phyloP scores from a whole-genome alignment of 2,888 invertebrate species.

The Drosophila monieri region DNA sequence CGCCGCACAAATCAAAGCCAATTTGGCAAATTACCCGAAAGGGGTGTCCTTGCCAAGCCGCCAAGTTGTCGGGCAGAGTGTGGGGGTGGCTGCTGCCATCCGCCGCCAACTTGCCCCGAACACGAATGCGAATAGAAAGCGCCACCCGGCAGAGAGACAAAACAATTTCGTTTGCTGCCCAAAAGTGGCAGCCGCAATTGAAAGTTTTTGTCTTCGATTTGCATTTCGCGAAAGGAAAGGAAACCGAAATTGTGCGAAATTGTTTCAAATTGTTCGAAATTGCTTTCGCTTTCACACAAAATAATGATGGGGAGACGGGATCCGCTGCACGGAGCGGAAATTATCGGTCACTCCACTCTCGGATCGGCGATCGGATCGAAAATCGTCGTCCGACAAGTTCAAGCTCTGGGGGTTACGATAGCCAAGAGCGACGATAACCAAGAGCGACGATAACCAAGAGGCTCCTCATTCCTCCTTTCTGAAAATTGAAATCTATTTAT shows the following conservation, averaged over 20 bases:
- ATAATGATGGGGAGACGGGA: constrained; percentile 23
- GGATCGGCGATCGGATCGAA: constrained; percentile 11
- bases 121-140: constrained; percentile 34
- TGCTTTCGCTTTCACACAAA: constrained; percentile 68
- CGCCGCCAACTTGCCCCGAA: not conserved
- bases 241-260: constrained; percentile 46
- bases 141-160: constrained; percentile 27
- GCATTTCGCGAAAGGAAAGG: constrained; percentile 65
- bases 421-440: constrained; percentile 21
- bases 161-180: constrained; percentile 31
- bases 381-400: constrained; percentile 35
- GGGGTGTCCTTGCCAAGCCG: not conserved
- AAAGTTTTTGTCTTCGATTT: constrained; percentile 70
- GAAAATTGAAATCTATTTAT: constrained; percentile 1
- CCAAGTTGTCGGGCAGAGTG: constrained; percentile 9
- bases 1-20: constrained; percentile 61
- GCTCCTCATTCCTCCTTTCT: constrained; percentile 1
- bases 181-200: constrained; percentile 62
- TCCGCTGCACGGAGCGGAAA: constrained; percentile 53
- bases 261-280: constrained; percentile 40
- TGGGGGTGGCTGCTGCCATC: not conserved
- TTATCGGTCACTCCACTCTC: constrained; percentile 49
- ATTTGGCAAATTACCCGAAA: constrained; percentile 60
- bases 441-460: constrained; percentile 18
- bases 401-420: constrained; percentile 16